These are phyloP conservation scores for Lordiphosa andalusiaca DNA, from an alignment of 2,888 invertebrate genomes.

Conservation along the genomic window DNA sequence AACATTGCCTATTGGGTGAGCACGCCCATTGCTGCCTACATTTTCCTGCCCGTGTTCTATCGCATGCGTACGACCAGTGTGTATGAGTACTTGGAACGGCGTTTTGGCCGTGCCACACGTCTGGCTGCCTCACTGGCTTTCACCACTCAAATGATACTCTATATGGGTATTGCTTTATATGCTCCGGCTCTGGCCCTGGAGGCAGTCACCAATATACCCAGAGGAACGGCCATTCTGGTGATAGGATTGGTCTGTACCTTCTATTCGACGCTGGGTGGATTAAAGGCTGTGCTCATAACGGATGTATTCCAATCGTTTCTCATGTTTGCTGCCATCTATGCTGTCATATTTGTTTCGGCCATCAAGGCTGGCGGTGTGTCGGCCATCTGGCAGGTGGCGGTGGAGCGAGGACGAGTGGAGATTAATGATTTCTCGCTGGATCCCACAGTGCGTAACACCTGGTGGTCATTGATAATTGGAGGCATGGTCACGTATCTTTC, in stretches of 20 bases:
- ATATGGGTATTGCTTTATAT: constrained; percentile 96
- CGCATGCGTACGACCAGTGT: constrained; percentile 90
- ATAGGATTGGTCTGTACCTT: constrained; percentile 89
- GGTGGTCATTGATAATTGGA: constrained; percentile 90
- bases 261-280: constrained; percentile 93
- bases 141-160: constrained; percentile 94
- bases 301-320: constrained; percentile 91
- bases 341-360: constrained; percentile 87
- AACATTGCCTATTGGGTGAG: constrained; percentile 88
- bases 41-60: constrained; percentile 93
- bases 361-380: constrained; percentile 86
- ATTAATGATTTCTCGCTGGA: constrained; percentile 86
- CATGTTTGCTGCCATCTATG: constrained; percentile 92
- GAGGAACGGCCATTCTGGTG: constrained; percentile 86
- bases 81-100: constrained; percentile 94
- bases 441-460: constrained; percentile 90
- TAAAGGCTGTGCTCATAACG: constrained; percentile 94
- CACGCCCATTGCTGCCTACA: constrained; percentile 88
- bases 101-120: constrained; percentile 90
- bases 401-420: constrained; percentile 86
- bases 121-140: constrained; percentile 91
- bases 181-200: constrained; percentile 95
- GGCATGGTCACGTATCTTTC: constrained; percentile 90
- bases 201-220: constrained; percentile 89
- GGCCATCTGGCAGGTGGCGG: constrained; percentile 87